Base-by-base conservation (phyloP, 2,113 vertebrate species). In the Indicator maculatus region DNA sequence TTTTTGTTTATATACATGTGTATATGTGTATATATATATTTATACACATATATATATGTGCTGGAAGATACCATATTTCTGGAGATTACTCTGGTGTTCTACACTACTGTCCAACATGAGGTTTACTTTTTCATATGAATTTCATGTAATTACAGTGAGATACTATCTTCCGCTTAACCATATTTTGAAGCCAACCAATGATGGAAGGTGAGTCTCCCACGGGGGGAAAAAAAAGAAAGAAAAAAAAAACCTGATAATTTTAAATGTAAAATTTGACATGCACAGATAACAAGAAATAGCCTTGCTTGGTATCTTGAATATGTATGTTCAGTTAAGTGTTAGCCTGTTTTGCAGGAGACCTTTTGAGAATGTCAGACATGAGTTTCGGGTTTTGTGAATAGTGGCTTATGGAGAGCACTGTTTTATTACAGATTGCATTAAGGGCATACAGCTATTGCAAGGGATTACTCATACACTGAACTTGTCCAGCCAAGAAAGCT, bases 131-230 rank as follows among this genome's bases (percentile, higher is more conserved):
- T 94, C 89, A 94, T 95, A 97, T 90, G 82, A 96, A 97, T 94
- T 96, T 90, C 95, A 87, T 97, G 97, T 97, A 97, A 94, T 97
- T 97, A 94, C 88, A 93, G 90, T 71, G 96, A 97, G 89, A 94
- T 90, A 95, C 21, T 96, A 95, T 98, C 98, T 98, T 97, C 95
- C 97, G 95, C 92, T 95, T 96, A 96, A 95, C 89, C 96, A 94
- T 91, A 95, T 96, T 98, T 97, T 98, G 95, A 98, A 97, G 96
- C 97, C 97, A 98, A 97, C 94, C 96, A 97, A 79, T 83, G 94
- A 97, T 92, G 86, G 96, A 95, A 98, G 97, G 96, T 98, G 97
- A 97, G 96, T 96, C 87, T 89, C 84, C 93, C 36, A 86, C 15
- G 28, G 41, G 41, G 41, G 41, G 41, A 14, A 88, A 93, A 91